phyloP scores from a whole-genome alignment of 2,113 vertebrate species.

The Nothoprocta pentlandii region DNA sequence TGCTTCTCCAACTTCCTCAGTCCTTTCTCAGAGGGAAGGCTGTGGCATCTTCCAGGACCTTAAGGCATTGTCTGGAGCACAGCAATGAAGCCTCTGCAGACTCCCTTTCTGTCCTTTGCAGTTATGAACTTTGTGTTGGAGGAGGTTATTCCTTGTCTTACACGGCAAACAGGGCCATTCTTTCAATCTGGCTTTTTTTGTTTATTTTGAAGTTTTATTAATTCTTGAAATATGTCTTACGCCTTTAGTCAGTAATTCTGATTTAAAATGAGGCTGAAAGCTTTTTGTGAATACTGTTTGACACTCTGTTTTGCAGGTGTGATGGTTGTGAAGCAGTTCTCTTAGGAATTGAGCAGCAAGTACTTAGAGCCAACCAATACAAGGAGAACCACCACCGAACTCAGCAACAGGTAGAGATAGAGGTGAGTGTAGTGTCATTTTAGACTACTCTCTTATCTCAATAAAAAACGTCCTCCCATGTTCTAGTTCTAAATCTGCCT shows the following conservation, averaged over 20 bases:
- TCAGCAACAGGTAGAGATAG: constrained; percentile 85
- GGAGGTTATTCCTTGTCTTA: neutral
- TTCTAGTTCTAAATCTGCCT: neutral
- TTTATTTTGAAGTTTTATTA: neutral
- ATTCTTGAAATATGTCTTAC: neutral
- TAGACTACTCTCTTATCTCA: neutral
- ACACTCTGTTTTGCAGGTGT: constrained; percentile 74
- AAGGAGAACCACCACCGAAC: constrained; percentile 83
- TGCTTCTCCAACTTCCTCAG: neutral
- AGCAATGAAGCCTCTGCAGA: neutral
- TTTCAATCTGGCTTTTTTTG: neutral
- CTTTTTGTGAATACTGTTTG: neutral
- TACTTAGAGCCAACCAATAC: constrained; percentile 83
- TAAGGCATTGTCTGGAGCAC: constrained; percentile 16
- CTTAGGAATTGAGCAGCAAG: constrained; percentile 85
- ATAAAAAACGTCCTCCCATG: neutral
- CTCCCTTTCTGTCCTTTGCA: neutral
- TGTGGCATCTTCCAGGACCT: constrained; percentile 8
- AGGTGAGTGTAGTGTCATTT: constrained; percentile 74
- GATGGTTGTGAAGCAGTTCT: constrained; percentile 84
- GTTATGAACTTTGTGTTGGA: neutral
- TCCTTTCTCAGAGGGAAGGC: neutral
- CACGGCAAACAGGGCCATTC: neutral
- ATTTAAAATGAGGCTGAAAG: neutral
- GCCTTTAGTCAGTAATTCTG: neutral